These are phyloP conservation scores for Anthophora plumipes DNA, from an alignment of 2,888 invertebrate species.

Conservation along the genomic window DNA sequence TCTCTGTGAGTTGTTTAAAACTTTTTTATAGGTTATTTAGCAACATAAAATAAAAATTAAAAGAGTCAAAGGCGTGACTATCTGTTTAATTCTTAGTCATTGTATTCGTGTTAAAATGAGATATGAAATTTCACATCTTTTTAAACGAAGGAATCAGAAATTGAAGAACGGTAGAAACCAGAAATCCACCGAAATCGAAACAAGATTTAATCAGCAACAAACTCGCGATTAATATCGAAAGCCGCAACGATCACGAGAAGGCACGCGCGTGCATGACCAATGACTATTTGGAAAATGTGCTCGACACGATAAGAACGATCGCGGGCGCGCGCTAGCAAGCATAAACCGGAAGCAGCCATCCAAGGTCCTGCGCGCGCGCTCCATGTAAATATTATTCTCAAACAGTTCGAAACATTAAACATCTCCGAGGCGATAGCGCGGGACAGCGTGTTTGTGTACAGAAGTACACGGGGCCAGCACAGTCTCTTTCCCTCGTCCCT, in stretches of 20 bases:
- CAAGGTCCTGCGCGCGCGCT: conserved; percentile 63
- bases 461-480: conserved; percentile 37
- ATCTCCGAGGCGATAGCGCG: conserved; percentile 74
- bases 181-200: conserved; percentile 15
- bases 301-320: conserved; percentile 65
- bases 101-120: no score
- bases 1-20: no score
- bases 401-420: conserved; percentile 81
- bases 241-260: conserved; percentile 9
- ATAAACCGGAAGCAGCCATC: conserved; percentile 73
- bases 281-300: conserved; percentile 67
- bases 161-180: neutral
- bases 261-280: conserved; percentile 52
- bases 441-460: conserved; percentile 72
- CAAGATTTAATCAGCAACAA: conserved; percentile 22
- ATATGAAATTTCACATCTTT: no score
- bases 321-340: conserved; percentile 39
- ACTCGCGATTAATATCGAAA: conserved; percentile 36
- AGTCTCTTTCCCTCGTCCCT: conserved; percentile 27
- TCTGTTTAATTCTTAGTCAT: no score
- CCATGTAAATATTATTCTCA: conserved; percentile 80
- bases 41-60: no score
- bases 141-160: no score
- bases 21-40: no score
- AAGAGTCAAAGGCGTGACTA: no score